phyloP scores from a whole-genome alignment of 2,113 vertebrate genomes.

The Tapirus terrestris region DNA sequence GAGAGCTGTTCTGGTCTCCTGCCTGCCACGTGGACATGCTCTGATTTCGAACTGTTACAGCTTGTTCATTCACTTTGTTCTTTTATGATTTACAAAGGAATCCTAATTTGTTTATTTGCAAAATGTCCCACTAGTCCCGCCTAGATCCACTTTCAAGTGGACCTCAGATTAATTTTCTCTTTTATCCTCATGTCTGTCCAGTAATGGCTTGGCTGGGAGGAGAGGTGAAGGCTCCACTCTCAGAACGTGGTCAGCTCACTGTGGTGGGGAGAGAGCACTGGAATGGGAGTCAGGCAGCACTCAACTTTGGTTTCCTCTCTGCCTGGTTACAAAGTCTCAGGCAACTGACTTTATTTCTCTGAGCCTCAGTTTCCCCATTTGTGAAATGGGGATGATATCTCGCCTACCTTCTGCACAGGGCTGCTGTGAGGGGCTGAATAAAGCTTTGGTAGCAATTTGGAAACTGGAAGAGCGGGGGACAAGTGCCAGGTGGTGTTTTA shows the following conservation, averaged over 20 bases:
- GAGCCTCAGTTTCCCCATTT: not conserved
- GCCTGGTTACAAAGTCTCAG: not conserved
- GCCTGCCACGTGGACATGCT: not conserved
- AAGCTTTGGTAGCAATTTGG: not conserved
- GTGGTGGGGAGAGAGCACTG: not conserved
- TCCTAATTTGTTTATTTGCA: slow-evolving; percentile 12
- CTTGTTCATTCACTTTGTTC: not conserved
- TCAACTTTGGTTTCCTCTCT: not conserved
- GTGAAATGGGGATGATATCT: not conserved
- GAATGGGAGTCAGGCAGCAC: not conserved
- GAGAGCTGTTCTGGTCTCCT: slow-evolving; percentile 32
- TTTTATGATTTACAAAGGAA: slow-evolving; percentile 48
- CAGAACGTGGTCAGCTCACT: not conserved
- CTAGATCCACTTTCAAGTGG: not conserved
- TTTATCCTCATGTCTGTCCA: not conserved
- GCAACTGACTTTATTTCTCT: not conserved
- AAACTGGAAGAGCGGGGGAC: not conserved
- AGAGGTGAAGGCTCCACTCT: not conserved
- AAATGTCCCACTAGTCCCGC: not conserved
- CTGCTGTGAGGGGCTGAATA: not conserved
- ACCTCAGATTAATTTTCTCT: not conserved
- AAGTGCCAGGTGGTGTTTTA: not conserved
- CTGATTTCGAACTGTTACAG: not conserved
- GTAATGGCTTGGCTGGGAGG: not conserved
- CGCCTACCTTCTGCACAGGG: not conserved